Evolutionary conservation across 64 coral and sea anemone species (phyloP).

Genomic region (Porites australiensis): DNA sequence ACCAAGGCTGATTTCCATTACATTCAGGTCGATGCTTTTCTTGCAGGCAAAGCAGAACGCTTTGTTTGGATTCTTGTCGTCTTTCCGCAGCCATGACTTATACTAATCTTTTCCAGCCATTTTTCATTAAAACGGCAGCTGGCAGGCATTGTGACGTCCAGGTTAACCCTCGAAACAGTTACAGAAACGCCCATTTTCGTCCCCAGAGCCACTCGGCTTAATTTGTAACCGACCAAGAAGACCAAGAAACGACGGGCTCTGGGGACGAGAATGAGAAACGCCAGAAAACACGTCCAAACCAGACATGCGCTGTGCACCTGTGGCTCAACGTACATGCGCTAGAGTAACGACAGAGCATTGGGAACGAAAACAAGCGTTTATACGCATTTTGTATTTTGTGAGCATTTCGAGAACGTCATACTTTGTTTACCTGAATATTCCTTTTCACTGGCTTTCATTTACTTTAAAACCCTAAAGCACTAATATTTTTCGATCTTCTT

Average conservation of each 20-base stretch:
- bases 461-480: too few relatives aligned
- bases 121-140: background rate
- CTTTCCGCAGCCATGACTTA: conserved; percentile 1
- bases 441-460: too few relatives aligned
- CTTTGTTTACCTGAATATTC: too few relatives aligned
- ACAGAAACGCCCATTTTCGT: background rate
- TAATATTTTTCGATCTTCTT: too few relatives aligned
- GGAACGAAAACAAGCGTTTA: too few relatives aligned
- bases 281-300: background rate
- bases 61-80: conserved; percentile 30
- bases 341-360: too few relatives aligned
- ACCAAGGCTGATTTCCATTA: conserved; percentile 52
- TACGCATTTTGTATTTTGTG: too few relatives aligned
- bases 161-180: background rate
- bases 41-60: conserved; percentile 26
- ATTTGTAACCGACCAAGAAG: too few relatives aligned
- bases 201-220: too few relatives aligned
- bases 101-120: background rate
- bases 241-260: too few relatives aligned
- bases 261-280: background rate
- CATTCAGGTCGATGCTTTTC: conserved; percentile 23
- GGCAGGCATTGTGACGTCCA: background rate
- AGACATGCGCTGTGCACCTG: background rate
- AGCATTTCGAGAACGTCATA: too few relatives aligned
- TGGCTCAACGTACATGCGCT: too few relatives aligned